Evolutionary conservation across 2,888 invertebrate genomes (phyloP).

Genomic region (Crossocerus cetratus): DNA sequence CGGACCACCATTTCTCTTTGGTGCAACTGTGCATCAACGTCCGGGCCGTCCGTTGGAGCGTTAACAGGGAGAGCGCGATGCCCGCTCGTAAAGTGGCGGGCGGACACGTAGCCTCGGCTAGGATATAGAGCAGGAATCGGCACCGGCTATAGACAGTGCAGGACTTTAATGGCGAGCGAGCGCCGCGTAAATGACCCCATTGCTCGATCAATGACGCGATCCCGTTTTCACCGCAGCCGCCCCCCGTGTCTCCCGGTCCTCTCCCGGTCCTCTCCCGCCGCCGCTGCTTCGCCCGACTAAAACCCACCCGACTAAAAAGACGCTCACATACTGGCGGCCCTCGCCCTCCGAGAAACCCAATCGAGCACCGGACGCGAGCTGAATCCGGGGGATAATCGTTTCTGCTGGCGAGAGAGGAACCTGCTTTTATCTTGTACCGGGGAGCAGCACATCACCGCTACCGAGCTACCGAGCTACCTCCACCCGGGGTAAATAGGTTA

Average conservation of each 20-base stretch:
- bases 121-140: constrained; percentile 13
- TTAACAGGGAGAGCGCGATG: constrained; percentile 32
- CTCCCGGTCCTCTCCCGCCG: no score
- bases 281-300: no score
- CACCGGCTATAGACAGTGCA: constrained; percentile 2
- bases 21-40: constrained; percentile 32
- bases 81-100: constrained; percentile 32
- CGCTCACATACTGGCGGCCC: no score
- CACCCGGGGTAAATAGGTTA: not conserved
- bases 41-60: constrained; percentile 22
- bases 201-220: constrained; percentile 20
- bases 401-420: no score
- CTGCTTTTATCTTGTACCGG: no score
- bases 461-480: no score
- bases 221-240: constrained; percentile 15
- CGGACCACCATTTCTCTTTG: constrained; percentile 15
- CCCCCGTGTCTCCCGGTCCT: no score
- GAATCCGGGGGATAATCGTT: not conserved
- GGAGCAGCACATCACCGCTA: no score
- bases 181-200: constrained; percentile 24
- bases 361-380: not conserved
- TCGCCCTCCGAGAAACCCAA: no score
- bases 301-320: no score
- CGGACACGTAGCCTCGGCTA: not conserved
- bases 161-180: constrained; percentile 18